Evolutionary conservation across 1,140 invertebrate genomes (phyloP).

Genomic region (Globodera rostochiensis): DNA sequence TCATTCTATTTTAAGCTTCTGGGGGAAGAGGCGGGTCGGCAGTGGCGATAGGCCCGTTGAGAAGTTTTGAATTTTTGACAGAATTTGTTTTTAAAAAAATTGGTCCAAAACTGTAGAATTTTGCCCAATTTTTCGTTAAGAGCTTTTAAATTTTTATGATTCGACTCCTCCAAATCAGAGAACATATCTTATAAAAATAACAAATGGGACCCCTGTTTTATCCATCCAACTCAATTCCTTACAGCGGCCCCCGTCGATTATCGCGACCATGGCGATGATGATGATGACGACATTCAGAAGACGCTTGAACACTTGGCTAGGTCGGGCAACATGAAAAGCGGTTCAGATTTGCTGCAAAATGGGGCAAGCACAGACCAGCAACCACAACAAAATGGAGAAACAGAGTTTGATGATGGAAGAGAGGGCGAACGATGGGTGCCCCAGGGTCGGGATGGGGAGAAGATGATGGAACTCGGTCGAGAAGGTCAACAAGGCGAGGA

Average conservation of each 20-base stretch:
- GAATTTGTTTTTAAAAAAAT: too few species aligned
- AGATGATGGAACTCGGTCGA: background rate
- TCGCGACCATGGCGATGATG: background rate
- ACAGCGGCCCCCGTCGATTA: slow-evolving; percentile 5
- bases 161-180: background rate
- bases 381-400: background rate
- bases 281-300: slow-evolving; percentile 9
- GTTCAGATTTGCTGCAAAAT: slow-evolving; percentile 3
- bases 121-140: too few species aligned
- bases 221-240: background rate
- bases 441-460: background rate
- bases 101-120: too few species aligned
- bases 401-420: slow-evolving; percentile 1
- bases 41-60: too few species aligned
- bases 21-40: too few species aligned
- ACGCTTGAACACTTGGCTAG: slow-evolving; percentile 28
- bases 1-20: too few species aligned
- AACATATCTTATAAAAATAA: background rate
- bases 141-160: background rate
- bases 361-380: background rate
- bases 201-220: too few species aligned
- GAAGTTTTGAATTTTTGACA: too few species aligned
- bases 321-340: slow-evolving; percentile 22
- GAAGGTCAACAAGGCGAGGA: too few species aligned
- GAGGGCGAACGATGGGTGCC: background rate